Base-by-base conservation (phyloP, 2,797 vertebrate genomes). In the Melanotaenia boesemani region DNA sequence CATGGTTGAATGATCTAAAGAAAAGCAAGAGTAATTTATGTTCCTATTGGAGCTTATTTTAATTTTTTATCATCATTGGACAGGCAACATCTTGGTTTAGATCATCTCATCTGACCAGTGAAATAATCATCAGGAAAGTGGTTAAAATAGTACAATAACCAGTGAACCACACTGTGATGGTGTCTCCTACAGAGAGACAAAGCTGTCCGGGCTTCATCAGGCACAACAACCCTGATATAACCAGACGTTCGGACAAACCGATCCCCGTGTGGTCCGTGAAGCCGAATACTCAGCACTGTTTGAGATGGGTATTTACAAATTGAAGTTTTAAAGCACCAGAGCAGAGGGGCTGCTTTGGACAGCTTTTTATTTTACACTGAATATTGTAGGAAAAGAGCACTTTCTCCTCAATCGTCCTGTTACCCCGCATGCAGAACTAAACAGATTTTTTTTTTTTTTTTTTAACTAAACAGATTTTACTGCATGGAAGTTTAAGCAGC, bases 391-490 rank as follows among this genome's bases (percentile, higher is more conserved):
- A 73, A 80, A 89, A 79, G 66, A 81, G 70, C 69, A 77, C 81
- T 83, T 86, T 81, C 61, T 79, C 63, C 72, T 65, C 61, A 11
- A 73, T 87, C 81, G 81, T 48, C 54, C 56, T 32, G 66, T 61
- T 79, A 84, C 70, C 77, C 86, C 22, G 20, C 83, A 75, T 37
- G 57, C 20, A 18, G 58, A 72, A 81, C 76, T 77, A n/a, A n/a
- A n/a, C n/a, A n/a, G n/a, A n/a, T n/a, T n/a, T n/a, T n/a, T n/a
- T n/a, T n/a, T n/a, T n/a, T n/a, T n/a, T n/a, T n/a, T n/a, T n/a
- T n/a, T n/a, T n/a, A n/a, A n/a, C 77, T 86, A 88, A 89, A 90
- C 69, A 52, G 88, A 91, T 92, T 91, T 85, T 30, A 32, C 79
- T 77, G 63, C 74, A 18, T 63, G 80, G 68, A 74, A 46, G 68